Evolutionary conservation across 2,113 vertebrate genomes (phyloP), one percentile per base, ranked within the genome.

Genomic region (Rhinopithecus roxellana): DNA sequence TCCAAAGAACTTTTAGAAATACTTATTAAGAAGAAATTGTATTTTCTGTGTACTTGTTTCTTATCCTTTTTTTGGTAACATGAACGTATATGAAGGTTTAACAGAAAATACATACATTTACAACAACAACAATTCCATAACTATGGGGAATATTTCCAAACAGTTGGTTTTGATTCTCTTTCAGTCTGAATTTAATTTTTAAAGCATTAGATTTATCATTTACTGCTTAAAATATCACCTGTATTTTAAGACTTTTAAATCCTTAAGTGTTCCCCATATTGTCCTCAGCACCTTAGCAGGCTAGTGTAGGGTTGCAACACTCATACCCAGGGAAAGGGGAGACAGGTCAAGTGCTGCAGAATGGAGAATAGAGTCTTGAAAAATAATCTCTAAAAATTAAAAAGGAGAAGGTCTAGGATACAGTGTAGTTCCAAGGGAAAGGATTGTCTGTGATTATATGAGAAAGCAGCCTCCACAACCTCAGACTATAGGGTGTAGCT

Each of bases 111-210:
- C 32, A 27, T 80, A 81, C 20, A 27, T 89, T 75, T 80, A 43
- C 17, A 86, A n/a, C 38, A 86, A 81, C 38, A 89, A 69, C 40
- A 83, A 86, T 74, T 35, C 64, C 17, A 18, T 82, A 93, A 55
- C 38, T 79, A 22, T 52, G 27, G 61, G 72, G 6, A 89, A 16
- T 40, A 57, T 5, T 83, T 79, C 38, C 25, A 94, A 90, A 55
- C 43, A 74, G 85, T 55, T 89, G 16, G 12, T 67, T 91, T 75
- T 83, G 85, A 89, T 85, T 85, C 10, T 23, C 5, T 59, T 97
- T 90, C 11, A 75, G 6, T 23, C 18, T 77, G 55, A 89, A 82
- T 70, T 69, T 95, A 43, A 48, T 80, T 89, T 35, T 43, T 74
- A 86, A 72, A 69, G 11, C 32, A 67, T 17, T 48, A 45, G 18